Conservation (phyloP, 2,113 vertebrate genomes). For the Patagioenas fasciata region DNA sequence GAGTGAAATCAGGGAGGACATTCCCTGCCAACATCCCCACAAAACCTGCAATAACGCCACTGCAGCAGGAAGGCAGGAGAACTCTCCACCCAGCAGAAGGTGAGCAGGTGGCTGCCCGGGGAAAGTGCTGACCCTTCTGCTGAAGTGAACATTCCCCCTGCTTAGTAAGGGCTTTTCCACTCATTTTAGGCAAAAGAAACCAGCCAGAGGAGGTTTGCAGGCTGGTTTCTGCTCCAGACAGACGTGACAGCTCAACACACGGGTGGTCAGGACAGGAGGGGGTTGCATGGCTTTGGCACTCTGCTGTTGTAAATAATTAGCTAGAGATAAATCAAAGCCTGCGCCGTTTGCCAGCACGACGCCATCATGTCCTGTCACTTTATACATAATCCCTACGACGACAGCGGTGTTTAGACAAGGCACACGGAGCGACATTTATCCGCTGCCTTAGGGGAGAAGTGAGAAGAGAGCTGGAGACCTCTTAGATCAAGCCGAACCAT, state of each 20-base stretch:
- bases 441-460: rapidly evolving
- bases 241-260: rapidly evolving
- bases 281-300: background rate
- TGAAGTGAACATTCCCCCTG: background rate
- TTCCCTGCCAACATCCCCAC: background rate
- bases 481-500: background rate
- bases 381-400: rapidly evolving
- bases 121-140: background rate
- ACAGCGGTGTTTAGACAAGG: background rate
- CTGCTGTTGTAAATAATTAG: background rate
- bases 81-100: background rate
- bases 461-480: background rate
- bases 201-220: background rate
- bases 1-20: background rate
- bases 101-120: background rate
- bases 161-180: background rate
- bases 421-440: rapidly evolving
- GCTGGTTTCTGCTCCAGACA: background rate
- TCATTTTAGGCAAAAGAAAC: background rate
- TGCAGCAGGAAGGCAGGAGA: background rate
- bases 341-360: rapidly evolving
- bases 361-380: rapidly evolving
- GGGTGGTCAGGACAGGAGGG: background rate
- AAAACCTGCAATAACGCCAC: background rate
- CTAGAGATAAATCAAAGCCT: rapidly evolving